Percentiles rank a stretch among this genome's conserved stretches.
Evolutionary conservation across 2,113 vertebrate genomes (phyloP).

Genomic region (Carlito syrichta): DNA sequence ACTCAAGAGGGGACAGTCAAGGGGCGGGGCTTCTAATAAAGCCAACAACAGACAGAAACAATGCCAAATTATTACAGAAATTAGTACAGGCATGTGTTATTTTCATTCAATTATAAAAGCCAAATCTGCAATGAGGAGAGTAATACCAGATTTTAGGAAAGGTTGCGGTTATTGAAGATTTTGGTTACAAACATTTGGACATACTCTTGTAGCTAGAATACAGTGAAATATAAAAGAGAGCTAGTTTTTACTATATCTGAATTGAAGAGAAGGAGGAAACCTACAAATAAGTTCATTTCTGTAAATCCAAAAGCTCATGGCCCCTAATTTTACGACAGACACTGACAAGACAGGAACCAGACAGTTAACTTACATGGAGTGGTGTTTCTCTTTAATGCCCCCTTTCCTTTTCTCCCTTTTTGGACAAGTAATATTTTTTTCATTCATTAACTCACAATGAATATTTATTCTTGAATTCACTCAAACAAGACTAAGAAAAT

Average conservation of each 20-base stretch:
- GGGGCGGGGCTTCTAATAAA: constrained; percentile 23
- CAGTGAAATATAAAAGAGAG: background rate
- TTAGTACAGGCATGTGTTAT: constrained; percentile 19
- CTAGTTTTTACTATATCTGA: background rate
- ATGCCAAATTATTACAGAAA: constrained; percentile 30
- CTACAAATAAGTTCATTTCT: background rate
- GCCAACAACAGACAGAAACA: background rate
- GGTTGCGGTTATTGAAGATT: background rate
- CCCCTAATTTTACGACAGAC: background rate
- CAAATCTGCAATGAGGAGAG: background rate
- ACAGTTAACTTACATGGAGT: background rate
- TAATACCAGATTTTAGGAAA: background rate
- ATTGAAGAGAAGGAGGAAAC: background rate
- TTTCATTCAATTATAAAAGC: constrained; percentile 60
- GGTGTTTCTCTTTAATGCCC: background rate
- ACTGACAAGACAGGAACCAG: background rate
- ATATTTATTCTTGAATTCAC: background rate
- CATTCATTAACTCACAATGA: background rate
- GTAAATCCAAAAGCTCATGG: background rate
- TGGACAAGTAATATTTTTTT: background rate
- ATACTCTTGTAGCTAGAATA: background rate
- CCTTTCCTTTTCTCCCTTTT: background rate
- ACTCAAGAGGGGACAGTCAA: background rate
- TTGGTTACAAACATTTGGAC: background rate
- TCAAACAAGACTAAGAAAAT: background rate